These are phyloP conservation scores for Lysandra coridon DNA, from an alignment of 2,888 invertebrate genomes.

Conservation along the genomic window DNA sequence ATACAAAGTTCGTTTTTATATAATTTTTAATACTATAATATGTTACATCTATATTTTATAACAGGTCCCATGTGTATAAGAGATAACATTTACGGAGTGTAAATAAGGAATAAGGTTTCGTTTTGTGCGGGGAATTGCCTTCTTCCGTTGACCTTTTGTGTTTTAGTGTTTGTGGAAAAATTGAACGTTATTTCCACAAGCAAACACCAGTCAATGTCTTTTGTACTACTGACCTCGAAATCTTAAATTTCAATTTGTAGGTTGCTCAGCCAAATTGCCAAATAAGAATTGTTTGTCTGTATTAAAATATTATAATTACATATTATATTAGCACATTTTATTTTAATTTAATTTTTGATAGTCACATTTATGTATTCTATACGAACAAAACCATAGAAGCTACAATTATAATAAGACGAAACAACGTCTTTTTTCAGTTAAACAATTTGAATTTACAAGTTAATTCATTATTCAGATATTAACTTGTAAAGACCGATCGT, in stretches of 20 bases:
- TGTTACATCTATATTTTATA: conserved; percentile 23
- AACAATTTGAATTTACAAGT: conserved; percentile 1
- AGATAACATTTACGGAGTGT: conserved; percentile 48
- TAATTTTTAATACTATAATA: neutral
- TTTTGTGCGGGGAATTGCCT: conserved; percentile 39
- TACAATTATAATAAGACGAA: neutral
- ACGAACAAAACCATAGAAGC: neutral
- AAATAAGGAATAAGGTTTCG: conserved; percentile 52
- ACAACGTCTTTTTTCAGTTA: neutral
- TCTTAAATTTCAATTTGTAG: neutral
- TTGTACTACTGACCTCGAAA: neutral
- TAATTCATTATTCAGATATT: conserved; percentile 15
- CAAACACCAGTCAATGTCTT: neutral
- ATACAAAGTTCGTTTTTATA: too few relatives aligned
- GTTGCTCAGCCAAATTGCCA: neutral
- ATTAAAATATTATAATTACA: neutral
- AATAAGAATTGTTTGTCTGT: neutral
- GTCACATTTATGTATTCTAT: neutral
- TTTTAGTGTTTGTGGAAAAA: conserved; percentile 17
- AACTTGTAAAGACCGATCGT: conserved; percentile 11
- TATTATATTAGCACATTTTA: too few relatives aligned
- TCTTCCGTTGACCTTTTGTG: conserved; percentile 41
- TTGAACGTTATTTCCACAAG: conserved; percentile 7
- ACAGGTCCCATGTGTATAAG: neutral
- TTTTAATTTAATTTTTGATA: too few relatives aligned